Conservation (phyloP, 2,888 invertebrate genomes). For the Protonemura montana region DNA sequence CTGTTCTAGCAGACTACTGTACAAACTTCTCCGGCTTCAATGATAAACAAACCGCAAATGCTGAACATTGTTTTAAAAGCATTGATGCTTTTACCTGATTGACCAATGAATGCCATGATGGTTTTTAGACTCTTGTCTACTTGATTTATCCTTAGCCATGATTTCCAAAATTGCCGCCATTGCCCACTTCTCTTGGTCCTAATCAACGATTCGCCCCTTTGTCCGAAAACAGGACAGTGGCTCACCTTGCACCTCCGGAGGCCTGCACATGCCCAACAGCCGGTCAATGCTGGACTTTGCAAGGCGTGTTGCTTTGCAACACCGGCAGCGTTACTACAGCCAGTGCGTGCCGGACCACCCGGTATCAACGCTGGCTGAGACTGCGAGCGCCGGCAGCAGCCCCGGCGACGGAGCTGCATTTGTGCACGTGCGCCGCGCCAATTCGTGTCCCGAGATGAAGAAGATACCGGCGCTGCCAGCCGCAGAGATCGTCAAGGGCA, state of each 20-base stretch:
- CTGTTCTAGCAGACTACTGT: no score
- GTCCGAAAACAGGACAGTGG: conserved; percentile 54
- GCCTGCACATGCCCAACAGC: conserved; percentile 68
- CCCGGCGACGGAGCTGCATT: conserved; percentile 56
- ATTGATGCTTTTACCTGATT: no score
- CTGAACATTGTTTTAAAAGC: no score
- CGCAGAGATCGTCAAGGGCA: conserved; percentile 42
- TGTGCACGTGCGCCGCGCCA: conserved; percentile 65
- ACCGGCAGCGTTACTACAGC: conserved; percentile 69
- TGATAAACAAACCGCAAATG: no score
- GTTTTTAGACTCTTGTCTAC: no score
- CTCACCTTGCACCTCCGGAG: conserved; percentile 66
- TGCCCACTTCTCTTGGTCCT: no score
- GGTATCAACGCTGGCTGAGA: not conserved
- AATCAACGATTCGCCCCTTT: no score
- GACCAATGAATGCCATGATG: no score
- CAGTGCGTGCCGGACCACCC: conserved; percentile 64
- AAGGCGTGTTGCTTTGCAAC: conserved; percentile 59
- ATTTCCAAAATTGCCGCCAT: no score
- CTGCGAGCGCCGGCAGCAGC: conserved; percentile 58
- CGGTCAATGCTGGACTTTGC: conserved; percentile 66
- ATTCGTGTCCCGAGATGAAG: conserved; percentile 72
- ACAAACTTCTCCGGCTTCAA: no score
- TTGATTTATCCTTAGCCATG: no score
- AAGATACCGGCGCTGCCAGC: conserved; percentile 55